These are phyloP conservation scores for Hirtodrosophila confusa DNA, from an alignment of 2,888 invertebrate species.

Conservation along the genomic window DNA sequence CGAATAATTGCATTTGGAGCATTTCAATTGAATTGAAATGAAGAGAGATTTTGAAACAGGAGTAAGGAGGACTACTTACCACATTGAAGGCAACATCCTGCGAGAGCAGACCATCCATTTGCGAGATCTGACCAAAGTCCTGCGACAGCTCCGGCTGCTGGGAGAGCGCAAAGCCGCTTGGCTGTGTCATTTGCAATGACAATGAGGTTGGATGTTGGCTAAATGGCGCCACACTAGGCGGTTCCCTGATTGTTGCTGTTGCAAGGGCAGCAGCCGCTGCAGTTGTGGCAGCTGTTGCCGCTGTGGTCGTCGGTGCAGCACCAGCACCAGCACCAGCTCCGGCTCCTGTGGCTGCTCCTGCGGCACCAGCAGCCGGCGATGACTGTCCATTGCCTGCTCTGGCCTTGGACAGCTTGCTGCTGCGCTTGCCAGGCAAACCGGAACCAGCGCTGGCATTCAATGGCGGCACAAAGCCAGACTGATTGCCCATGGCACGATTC, in stretches of 20 bases:
- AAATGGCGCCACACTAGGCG: constrained; percentile 84
- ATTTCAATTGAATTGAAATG: too few species aligned
- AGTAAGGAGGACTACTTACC: constrained; percentile 59
- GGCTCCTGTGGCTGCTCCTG: not conserved
- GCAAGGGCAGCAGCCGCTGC: not conserved
- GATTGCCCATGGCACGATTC: constrained; percentile 79
- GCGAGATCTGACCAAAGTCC: constrained; percentile 87
- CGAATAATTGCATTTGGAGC: too few species aligned
- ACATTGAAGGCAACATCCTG: constrained; percentile 87
- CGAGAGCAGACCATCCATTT: constrained; percentile 96
- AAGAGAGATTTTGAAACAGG: too few species aligned
- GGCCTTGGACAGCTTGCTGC: constrained; percentile 19
- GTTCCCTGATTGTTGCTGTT: constrained; percentile 14
- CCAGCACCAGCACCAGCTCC: not conserved
- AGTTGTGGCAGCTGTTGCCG: not conserved
- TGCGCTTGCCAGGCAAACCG: constrained; percentile 58
- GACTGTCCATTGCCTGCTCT: constrained; percentile 11
- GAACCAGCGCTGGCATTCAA: constrained; percentile 7
- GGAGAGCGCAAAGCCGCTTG: constrained; percentile 87
- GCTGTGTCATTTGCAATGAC: constrained; percentile 89
- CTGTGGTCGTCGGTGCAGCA: constrained; percentile 1
- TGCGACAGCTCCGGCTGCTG: constrained; percentile 86
- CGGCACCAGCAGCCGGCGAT: not conserved
- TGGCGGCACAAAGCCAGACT: constrained; percentile 19
- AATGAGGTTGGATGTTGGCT: constrained; percentile 87